These are phyloP conservation scores for Netelia inedita DNA, from an alignment of 2,888 invertebrate species.

Conservation along the genomic window DNA sequence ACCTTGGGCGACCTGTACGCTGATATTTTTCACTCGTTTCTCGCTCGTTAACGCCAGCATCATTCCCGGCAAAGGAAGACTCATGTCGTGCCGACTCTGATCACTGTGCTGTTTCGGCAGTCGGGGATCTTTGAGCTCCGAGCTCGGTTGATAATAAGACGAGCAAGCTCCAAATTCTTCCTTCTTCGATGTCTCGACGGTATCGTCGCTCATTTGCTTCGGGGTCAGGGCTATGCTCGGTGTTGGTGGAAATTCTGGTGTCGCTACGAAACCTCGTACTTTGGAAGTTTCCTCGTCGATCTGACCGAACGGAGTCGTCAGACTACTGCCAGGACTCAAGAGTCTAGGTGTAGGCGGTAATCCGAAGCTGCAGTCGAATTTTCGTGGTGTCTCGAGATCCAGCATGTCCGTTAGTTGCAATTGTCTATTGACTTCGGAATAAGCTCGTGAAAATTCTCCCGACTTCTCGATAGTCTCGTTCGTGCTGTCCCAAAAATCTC, in stretches of 20 bases:
- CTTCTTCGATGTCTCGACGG: conserved; percentile 71
- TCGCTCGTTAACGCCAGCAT: conserved; percentile 32
- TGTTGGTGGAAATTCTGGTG: conserved; percentile 82
- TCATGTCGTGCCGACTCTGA: conserved; percentile 63
- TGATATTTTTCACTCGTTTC: conserved; percentile 25
- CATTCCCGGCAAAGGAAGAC: conserved; percentile 62
- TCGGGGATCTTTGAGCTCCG: conserved; percentile 68
- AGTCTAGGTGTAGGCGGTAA: conserved; percentile 82
- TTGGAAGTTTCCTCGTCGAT: conserved; percentile 76
- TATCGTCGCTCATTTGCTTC: conserved; percentile 72
- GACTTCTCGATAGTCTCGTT: conserved; percentile 68
- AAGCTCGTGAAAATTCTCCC: conserved; percentile 68
- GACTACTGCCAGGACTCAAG: conserved; percentile 77
- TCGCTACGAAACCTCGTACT: conserved; percentile 78
- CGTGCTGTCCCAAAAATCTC: conserved; percentile 10
- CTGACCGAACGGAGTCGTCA: conserved; percentile 74
- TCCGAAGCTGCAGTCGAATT: conserved; percentile 73
- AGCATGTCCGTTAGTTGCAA: conserved; percentile 72
- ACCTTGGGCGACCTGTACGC: conserved; percentile 37
- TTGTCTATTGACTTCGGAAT: conserved; percentile 22
- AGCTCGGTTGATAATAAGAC: conserved; percentile 78
- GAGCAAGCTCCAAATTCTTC: conserved; percentile 73
- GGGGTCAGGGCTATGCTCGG: conserved; percentile 82
- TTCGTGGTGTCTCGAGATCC: conserved; percentile 81
- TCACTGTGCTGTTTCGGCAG: conserved; percentile 49